These are phyloP conservation scores for Amphilophus citrinellus DNA, from an alignment of 2,113 vertebrate genomes.

Conservation along the genomic window DNA sequence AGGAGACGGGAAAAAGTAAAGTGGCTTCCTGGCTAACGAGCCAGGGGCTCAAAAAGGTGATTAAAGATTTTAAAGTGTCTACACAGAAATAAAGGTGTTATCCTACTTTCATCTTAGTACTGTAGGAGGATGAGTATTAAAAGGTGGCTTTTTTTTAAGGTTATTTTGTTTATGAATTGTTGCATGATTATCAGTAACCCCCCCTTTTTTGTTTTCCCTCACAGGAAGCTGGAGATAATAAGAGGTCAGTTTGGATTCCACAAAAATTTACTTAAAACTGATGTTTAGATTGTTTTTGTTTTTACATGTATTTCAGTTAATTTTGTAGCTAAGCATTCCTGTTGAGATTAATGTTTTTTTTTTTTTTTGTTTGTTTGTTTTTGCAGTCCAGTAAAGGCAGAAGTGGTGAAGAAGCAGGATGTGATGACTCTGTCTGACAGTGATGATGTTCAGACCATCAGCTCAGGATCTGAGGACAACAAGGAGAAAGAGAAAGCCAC, in stretches of 20 bases:
- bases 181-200: background rate
- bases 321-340: background rate
- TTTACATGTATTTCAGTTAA: background rate
- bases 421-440: conserved; percentile 95
- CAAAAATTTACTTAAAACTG: conserved; percentile 49
- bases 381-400: conserved; percentile 64
- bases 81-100: background rate
- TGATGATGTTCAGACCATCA: conserved; percentile 97
- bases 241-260: conserved; percentile 66
- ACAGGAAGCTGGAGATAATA: conserved; percentile 84
- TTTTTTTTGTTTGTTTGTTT: background rate
- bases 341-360: background rate
- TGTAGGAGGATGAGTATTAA: background rate
- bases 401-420: conserved; percentile 81
- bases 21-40: conserved; percentile 95
- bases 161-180: background rate
- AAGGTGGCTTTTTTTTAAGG: background rate
- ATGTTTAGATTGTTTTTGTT: background rate
- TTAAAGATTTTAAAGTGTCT: conserved; percentile 34
- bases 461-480: conserved; percentile 92
- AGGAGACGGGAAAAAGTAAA: conserved; percentile 94
- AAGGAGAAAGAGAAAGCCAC: conserved; percentile 85
- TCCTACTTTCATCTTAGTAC: background rate
- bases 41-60: conserved; percentile 78
- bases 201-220: conserved; percentile 23